These are phyloP conservation scores for Schizotus pectinicornis DNA, from an alignment of 2,888 invertebrate species.

Conservation along the genomic window DNA sequence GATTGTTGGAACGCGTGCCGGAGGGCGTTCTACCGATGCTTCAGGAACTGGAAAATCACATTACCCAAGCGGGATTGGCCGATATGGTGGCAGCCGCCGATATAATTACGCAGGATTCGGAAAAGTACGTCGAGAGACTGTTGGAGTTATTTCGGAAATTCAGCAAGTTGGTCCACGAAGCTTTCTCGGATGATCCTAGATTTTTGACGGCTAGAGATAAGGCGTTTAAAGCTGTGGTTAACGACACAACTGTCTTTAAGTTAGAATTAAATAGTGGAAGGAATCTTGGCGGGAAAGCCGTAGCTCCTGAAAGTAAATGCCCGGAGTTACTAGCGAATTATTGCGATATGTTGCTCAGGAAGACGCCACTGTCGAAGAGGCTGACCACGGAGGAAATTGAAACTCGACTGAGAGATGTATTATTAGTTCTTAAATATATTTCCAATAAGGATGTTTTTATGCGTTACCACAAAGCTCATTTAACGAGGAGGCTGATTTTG, in stretches of 20 bases:
- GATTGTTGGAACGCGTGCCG: conserved; percentile 81
- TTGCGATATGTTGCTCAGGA: conserved; percentile 98
- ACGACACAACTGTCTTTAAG: conserved; percentile 91
- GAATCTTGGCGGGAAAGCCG: conserved; percentile 68
- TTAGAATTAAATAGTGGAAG: conserved; percentile 70
- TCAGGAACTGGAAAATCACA: conserved; percentile 90
- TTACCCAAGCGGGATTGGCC: conserved; percentile 90
- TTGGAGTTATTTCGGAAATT: conserved; percentile 92
- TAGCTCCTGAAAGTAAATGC: conserved; percentile 94
- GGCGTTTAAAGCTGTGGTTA: conserved; percentile 94
- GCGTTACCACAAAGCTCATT: conserved; percentile 98
- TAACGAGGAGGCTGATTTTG: conserved; percentile 93
- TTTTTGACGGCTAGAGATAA: conserved; percentile 98
- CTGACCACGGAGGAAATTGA: conserved; percentile 98
- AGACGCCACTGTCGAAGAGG: conserved; percentile 94
- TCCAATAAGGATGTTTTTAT: conserved; percentile 99
- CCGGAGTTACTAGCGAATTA: conserved; percentile 98
- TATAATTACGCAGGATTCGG: conserved; percentile 94
- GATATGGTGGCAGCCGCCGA: conserved; percentile 98
- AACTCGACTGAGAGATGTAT: conserved; percentile 87
- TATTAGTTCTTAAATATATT: conserved; percentile 97
- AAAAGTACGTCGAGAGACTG: conserved; percentile 94
- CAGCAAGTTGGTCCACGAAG: conserved; percentile 89
- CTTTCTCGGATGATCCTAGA: conserved; percentile 95
- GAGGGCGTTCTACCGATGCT: conserved; percentile 94